These are phyloP conservation scores for Drosophila aldrichi DNA, from an alignment of 2,888 invertebrate species.

Conservation along the genomic window DNA sequence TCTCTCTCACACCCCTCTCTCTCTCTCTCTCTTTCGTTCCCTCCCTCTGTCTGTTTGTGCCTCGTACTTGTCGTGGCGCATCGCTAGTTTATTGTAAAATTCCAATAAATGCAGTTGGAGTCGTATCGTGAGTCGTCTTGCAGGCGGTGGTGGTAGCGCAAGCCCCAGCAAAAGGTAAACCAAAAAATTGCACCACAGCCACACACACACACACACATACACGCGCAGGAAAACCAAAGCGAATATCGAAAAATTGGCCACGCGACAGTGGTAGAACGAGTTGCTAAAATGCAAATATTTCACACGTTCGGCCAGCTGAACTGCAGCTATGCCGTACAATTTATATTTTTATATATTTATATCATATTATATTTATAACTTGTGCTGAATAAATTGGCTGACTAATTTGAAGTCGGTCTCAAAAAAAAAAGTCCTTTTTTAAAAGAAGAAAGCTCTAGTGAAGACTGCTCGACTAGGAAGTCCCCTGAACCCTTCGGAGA, in stretches of 20 bases:
- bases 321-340: neutral
- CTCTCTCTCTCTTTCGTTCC: no score
- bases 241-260: slow-evolving; percentile 70
- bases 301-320: slow-evolving; percentile 15
- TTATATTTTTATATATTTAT: no score
- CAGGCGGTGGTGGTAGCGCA: slow-evolving; percentile 10
- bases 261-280: slow-evolving; percentile 25
- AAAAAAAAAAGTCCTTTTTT: no score
- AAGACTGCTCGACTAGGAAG: no score
- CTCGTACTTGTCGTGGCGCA: slow-evolving; percentile 24
- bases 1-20: no score
- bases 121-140: slow-evolving; percentile 18
- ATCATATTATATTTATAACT: no score
- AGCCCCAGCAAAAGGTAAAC: slow-evolving; percentile 22
- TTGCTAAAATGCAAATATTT: slow-evolving; percentile 6
- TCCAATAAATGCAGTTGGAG: slow-evolving; percentile 72
- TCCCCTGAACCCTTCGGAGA: no score
- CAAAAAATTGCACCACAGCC: slow-evolving; percentile 30
- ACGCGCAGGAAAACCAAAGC: slow-evolving; percentile 19
- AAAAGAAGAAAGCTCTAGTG: no score
- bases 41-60: no score
- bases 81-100: slow-evolving; percentile 78
- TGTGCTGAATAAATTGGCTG: no score
- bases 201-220: neutral
- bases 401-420: no score